Evolutionary conservation across 2,113 vertebrate species (phyloP), one percentile per base, ranked within the genome.

Genomic region (Chamaea fasciata): DNA sequence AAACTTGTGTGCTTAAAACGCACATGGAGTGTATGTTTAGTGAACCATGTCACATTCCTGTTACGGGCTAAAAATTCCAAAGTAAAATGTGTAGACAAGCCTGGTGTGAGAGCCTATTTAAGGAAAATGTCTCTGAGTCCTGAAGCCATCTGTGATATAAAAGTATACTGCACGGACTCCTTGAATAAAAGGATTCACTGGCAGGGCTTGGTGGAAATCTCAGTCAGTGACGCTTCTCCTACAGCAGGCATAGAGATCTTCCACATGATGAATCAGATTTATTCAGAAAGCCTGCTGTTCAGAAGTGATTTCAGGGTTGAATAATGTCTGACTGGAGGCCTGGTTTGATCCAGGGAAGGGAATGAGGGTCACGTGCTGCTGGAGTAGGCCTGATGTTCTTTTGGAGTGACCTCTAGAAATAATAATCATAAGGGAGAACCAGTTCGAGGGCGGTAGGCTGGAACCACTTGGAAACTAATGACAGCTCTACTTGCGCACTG

Each of bases 241-340:
- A 75, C 71, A 94, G 94, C 93, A 94, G 85, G 57, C 73, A 80
- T 74, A 89, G 62, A 96, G 93, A 95, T 91, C 89, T 92, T 97
- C 89, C 97, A 94, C 91, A 96, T 75, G 95, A 97, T 96, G 96
- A 96, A 96, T 96, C 96, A 97, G 92, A 97, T 96, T 97, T 76
- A 74, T 64, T 80, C 76, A 74, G 63, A 87, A 89, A 11, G 62
- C 89, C 94, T 97, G 95, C 97, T 96, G 96, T 63, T 70, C 41
- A 74, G 97, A 98, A 98, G 96, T 99, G 98, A 99, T 97, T 97
- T 98, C 98, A 98, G 97, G 95, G 90, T 92, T 71, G 62, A 98
- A 95, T 98, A 99, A 99, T 98, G 98, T 93, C 97, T 97, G 96
- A 97, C 98, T 98, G 95, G 87, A 95, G 96, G 95, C 84, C 92